phyloP scores from a whole-genome alignment of 92 coral and sea anemone genomes.

The Umimayanthus kanabou region DNA sequence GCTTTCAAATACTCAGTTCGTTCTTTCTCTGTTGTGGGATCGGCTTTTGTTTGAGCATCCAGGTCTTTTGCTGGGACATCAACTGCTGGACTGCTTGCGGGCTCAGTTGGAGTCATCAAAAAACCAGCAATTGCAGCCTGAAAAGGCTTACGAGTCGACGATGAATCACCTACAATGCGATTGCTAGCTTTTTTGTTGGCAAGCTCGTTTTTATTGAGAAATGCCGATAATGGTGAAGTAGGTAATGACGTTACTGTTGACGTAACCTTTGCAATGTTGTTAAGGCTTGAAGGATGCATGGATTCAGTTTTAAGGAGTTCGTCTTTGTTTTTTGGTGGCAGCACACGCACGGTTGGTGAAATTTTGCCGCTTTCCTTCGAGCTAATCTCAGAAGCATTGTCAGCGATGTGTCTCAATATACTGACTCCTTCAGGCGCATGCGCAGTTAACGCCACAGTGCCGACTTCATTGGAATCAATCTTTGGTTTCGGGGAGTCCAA shows the following conservation, averaged over 20 bases:
- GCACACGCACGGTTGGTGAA: conserved; percentile 12
- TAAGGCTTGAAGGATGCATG: neutral
- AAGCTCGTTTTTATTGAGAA: conserved; percentile 23
- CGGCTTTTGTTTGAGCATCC: neutral
- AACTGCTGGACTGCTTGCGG: conserved; percentile 16
- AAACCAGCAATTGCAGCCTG: conserved; percentile 34
- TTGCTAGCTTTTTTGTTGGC: conserved; percentile 10
- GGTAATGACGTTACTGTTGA: conserved; percentile 26
- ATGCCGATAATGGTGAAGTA: conserved; percentile 19
- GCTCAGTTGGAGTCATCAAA: conserved; percentile 35
- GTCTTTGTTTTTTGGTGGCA: neutral
- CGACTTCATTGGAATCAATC: neutral
- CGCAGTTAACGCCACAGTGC: conserved; percentile 11
- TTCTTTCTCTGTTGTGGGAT: conserved; percentile 23
- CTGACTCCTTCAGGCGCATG: conserved; percentile 23
- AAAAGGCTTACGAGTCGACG: neutral
- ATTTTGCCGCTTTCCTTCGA: conserved; percentile 23
- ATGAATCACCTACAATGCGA: conserved; percentile 14
- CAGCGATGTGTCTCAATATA: conserved; percentile 9
- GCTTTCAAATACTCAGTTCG: conserved; percentile 69
- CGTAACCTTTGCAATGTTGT: conserved; percentile 20
- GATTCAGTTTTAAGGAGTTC: neutral
- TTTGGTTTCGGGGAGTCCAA: conserved; percentile 37
- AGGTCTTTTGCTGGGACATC: conserved; percentile 46
- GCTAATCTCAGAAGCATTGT: neutral